A percentile compares a stretch with the other conserved stretches of the same genome.
These are phyloP conservation scores for Sparus aurata DNA, from an alignment of 2,797 vertebrate species.

Conservation along the genomic window DNA sequence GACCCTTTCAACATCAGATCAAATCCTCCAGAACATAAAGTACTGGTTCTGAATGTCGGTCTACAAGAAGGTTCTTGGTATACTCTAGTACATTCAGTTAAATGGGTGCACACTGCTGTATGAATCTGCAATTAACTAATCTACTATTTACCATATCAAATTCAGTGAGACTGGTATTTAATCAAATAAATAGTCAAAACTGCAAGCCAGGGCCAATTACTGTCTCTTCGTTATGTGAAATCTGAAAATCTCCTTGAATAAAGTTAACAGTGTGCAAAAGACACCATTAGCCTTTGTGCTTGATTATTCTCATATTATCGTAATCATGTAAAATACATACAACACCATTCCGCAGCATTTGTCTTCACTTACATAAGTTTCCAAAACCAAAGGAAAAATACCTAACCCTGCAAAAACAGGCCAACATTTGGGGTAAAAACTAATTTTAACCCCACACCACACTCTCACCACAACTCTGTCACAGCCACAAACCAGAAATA, in stretches of 20 bases:
- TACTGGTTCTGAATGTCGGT: not conserved
- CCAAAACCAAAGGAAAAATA: conserved; percentile 28
- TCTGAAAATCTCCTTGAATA: not conserved
- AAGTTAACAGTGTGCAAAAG: conserved; percentile 10
- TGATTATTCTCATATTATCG: not conserved
- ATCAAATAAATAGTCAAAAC: conserved; percentile 45
- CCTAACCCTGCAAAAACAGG: conserved; percentile 28
- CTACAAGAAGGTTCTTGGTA: not conserved
- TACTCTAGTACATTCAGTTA: not conserved
- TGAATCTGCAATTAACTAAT: conserved; percentile 41
- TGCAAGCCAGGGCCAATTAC: not conserved
- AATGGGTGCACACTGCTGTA: not conserved
- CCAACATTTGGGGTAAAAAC: conserved; percentile 47
- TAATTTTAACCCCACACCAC: conserved; percentile 37
- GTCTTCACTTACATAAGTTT: conserved; percentile 11
- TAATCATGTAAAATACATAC: not conserved
- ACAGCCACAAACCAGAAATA: conserved; percentile 60
- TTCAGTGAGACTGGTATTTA: conserved; percentile 11
- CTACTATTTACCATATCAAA: conserved; percentile 15
- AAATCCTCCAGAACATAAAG: conserved; percentile 30
- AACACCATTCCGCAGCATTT: not conserved
- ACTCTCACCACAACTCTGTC: conserved; percentile 43
- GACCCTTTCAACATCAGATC: conserved; percentile 47
- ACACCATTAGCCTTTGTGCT: not conserved
- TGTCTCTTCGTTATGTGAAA: not conserved